These are phyloP conservation scores for Lepidocolaptes lacrymiger DNA, from an alignment of 2,797 vertebrate genomes.

Conservation along the genomic window DNA sequence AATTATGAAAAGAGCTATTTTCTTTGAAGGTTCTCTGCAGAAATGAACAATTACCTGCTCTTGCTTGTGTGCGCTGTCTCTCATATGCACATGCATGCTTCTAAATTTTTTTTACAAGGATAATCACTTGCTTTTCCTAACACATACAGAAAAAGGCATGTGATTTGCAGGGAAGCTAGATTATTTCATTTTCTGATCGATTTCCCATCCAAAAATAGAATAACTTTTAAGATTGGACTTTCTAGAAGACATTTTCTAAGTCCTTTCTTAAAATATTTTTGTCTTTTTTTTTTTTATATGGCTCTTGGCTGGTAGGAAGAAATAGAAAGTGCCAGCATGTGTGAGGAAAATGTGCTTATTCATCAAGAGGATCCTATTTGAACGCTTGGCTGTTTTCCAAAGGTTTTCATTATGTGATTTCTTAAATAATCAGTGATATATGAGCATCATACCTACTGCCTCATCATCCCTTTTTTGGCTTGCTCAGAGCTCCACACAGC, in stretches of 20 bases:
- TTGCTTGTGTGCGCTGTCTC: background rate
- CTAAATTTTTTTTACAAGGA: background rate
- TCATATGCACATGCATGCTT: background rate
- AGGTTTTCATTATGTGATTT: background rate
- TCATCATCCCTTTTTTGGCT: constrained; percentile 27
- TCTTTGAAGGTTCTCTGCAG: constrained; percentile 64
- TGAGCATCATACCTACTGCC: background rate
- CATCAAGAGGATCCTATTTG: constrained; percentile 3
- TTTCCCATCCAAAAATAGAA: constrained; percentile 53
- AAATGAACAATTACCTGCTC: constrained; percentile 69
- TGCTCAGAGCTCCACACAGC: background rate
- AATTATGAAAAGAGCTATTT: constrained; percentile 72
- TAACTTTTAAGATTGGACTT: background rate
- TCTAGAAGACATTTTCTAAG: background rate
- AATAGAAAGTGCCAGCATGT: background rate
- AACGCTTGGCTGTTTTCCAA: constrained; percentile 17
- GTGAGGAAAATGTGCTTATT: constrained; percentile 35
- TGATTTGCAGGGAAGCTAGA: constrained; percentile 38
- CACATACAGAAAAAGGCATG: constrained; percentile 1
- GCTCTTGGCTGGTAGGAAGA: background rate
- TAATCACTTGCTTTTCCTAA: constrained; percentile 47
- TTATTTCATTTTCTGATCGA: constrained; percentile 47
- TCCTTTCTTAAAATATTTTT: background rate
- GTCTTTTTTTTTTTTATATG: background rate
- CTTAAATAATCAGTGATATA: constrained; percentile 18